phyloP scores from a whole-genome alignment of 2,888 invertebrate species.

The Drosophila phalerata region DNA sequence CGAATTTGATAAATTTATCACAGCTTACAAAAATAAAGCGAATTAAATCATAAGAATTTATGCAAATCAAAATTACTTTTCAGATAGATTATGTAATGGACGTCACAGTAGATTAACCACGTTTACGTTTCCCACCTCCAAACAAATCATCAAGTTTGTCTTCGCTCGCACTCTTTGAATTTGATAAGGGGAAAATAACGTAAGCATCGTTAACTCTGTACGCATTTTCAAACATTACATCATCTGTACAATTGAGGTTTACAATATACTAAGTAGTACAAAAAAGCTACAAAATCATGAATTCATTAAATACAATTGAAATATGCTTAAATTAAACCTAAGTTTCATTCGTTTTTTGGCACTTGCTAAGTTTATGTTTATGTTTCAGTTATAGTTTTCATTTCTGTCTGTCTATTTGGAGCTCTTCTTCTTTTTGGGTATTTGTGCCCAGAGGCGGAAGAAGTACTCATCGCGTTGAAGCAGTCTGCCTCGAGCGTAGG shows the following conservation, averaged over 20 bases:
- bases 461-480: slow-evolving; percentile 96
- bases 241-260: slow-evolving; percentile 39
- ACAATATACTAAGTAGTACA: slow-evolving; percentile 50
- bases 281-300: slow-evolving; percentile 64
- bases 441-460: slow-evolving; percentile 91
- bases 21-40: slow-evolving; percentile 75
- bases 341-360: slow-evolving; percentile 58
- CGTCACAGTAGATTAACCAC: slow-evolving; percentile 46
- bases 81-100: slow-evolving; percentile 57
- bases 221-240: slow-evolving; percentile 49
- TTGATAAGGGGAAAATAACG: slow-evolving; percentile 6
- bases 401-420: slow-evolving; percentile 61
- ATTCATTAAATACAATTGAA: slow-evolving; percentile 67
- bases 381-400: not conserved
- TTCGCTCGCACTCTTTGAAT: slow-evolving; percentile 70
- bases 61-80: slow-evolving; percentile 53
- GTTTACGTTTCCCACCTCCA: slow-evolving; percentile 46
- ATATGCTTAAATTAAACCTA: slow-evolving; percentile 68
- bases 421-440: slow-evolving; percentile 78
- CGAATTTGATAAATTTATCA: slow-evolving; percentile 79
- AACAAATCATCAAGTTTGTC: slow-evolving; percentile 63
- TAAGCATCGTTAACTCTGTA: slow-evolving; percentile 58
- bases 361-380: slow-evolving; percentile 18
- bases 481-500: slow-evolving; percentile 94
- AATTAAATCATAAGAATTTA: slow-evolving; percentile 63